Base-by-base conservation (phyloP, 1,140 invertebrate genomes). In the Frieseomelitta varia region DNA sequence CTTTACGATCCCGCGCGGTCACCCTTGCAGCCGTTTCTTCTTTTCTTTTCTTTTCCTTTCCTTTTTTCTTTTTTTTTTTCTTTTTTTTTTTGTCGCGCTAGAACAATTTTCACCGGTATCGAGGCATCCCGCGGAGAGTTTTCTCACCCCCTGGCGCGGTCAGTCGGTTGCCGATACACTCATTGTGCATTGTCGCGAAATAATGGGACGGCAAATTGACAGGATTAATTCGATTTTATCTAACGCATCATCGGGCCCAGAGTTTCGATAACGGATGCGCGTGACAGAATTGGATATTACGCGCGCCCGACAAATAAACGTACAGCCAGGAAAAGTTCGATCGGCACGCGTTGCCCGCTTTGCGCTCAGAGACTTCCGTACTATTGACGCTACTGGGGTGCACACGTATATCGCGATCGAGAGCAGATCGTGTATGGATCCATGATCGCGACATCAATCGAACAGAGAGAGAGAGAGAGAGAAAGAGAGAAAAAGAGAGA, bases 1-100 rank as follows among this genome's bases (percentile, higher is more conserved):
- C 79, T 90, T 88, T 85, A 85, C 87, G 87, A 88, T 88, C 85
- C 80, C 84, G 39, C 39, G 30, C 69, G 4, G 6, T 27, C 10
- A 19, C 53, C 14, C 12, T 47, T 21, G 53, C 79, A 63, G 79
- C 51, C 47, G 58, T 73, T 84, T 56, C 81, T 79, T 72, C 30
- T 19, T 56, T 56, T 47, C 39, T 56, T 58, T 21, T 21, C 56
- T 2, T 30, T 47, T 47, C 8, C 8, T 0, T 47, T 47, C 10
- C 10, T 8, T 39, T 0, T 39, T 39, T 39, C 4, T 39, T 2
- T 39, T 39, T 4, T 39, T 4, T 4, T 39, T 39, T 8, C 8
- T 8, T 47, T 47, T 8, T 47, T 47, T 8, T 47, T 6, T 47
- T 47, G 39, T 47, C 39, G 65, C 82, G 68, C 76, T 56, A 79